Base-by-base conservation (phyloP, 2,797 vertebrate species). In the Sus cebifrons region DNA sequence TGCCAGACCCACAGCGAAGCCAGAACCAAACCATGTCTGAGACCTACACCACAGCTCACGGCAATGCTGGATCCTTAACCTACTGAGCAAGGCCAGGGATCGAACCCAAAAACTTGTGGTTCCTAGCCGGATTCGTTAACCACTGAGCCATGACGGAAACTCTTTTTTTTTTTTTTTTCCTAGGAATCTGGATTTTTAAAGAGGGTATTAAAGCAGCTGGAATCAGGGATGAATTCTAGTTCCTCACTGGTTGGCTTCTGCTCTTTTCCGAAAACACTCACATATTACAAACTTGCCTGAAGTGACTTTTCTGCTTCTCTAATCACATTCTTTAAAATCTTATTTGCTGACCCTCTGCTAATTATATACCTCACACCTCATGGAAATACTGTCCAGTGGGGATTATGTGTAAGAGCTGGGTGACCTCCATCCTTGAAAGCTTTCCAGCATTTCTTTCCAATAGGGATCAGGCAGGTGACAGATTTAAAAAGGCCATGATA, bases 361-460 rank as follows among this genome's bases (percentile, higher is more conserved):
- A 98, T 98, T 98, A 98, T 98, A 98, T 85, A 96, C 70, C 32
- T 87, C 82, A 96, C 86, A 93, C 96, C 96, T 98, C 98, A 98
- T 97, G 98, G 98, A 98, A 98, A 98, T 96, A 97, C 97, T 97
- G 98, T 94, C 98, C 96, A 94, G 65, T 90, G 94, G 58, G 96
- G 98, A 97, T 95, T 92, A 65, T 18, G 44, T 93, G 97, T 91
- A 95, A 96, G 84, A 95, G 90, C 83, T 89, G 44, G 70, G 75
- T 98, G 98, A 99, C 98, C 98, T 98, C 98, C 95, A 54, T 23
- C 71, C 3, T 58, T 98, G 98, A 97, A 97, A 94, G 40, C 91
- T 91, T 95, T 98, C 98, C 98, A 98, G 96, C 52, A 92, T 79
- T 75, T 14, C 92, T 94, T 97, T 97, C 86, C 64, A 96, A 73